A percentile compares a stretch with the other conserved stretches of the same genome.
These are phyloP conservation scores for Calephelis virginiensis DNA, from an alignment of 1,140 invertebrate genomes.

Conservation along the genomic window DNA sequence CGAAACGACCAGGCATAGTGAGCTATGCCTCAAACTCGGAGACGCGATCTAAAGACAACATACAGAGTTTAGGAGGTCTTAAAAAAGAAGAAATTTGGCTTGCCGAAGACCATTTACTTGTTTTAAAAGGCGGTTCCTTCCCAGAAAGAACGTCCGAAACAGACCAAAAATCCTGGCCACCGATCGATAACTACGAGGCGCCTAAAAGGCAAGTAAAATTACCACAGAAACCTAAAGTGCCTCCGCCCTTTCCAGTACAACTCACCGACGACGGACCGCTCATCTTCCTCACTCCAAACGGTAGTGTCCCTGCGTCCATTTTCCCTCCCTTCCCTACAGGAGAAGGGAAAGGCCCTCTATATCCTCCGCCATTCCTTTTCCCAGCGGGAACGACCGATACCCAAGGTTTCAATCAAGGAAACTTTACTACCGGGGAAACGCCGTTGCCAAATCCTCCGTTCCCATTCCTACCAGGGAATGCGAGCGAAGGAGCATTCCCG, in stretches of 20 bases:
- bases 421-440: constrained; percentile 81
- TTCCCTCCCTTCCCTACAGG: constrained; percentile 72
- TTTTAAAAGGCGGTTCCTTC: constrained; percentile 87
- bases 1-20: constrained; percentile 87
- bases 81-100: constrained; percentile 93
- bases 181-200: constrained; percentile 90
- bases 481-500: constrained; percentile 78
- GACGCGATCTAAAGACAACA: constrained; percentile 85
- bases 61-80: constrained; percentile 88
- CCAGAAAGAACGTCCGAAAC: constrained; percentile 76
- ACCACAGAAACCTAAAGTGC: constrained; percentile 85
- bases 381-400: constrained; percentile 75
- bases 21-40: constrained; percentile 89
- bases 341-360: constrained; percentile 81
- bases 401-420: constrained; percentile 78
- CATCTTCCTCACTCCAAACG: constrained; percentile 84
- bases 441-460: constrained; percentile 80
- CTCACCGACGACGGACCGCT: constrained; percentile 88
- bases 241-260: constrained; percentile 93
- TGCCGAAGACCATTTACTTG: constrained; percentile 91
- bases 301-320: constrained; percentile 75
- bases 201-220: constrained; percentile 89
- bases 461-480: constrained; percentile 79
- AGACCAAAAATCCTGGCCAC: constrained; percentile 81
- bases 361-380: constrained; percentile 77